Percentiles rank a stretch among this genome's conserved stretches.
phyloP scores from a whole-genome alignment of 2,888 invertebrate species.

The Lacanobia oleracea region DNA sequence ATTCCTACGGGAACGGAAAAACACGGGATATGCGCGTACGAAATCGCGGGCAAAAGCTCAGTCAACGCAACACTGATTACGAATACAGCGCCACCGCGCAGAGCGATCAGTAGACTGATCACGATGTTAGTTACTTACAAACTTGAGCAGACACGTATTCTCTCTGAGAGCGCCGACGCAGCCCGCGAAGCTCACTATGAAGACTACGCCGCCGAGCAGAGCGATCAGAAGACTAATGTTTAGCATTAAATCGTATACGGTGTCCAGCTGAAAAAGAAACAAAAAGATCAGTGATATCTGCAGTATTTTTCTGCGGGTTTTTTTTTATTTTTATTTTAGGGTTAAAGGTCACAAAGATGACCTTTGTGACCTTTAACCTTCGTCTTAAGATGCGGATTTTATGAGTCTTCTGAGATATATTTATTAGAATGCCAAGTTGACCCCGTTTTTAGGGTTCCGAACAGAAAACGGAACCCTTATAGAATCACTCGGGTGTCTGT shows the following conservation, averaged over 20 bases:
- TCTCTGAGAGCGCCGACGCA: slow-evolving; percentile 97
- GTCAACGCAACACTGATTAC: slow-evolving; percentile 97
- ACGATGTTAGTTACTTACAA: slow-evolving; percentile 91
- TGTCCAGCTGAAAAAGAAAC: slow-evolving; percentile 91
- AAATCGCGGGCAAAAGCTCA: no score
- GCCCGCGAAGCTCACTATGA: slow-evolving; percentile 98
- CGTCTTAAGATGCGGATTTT: no score
- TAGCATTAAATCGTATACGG: slow-evolving; percentile 96
- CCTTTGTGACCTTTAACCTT: no score
- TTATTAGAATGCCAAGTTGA: no score
- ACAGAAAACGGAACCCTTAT: no score
- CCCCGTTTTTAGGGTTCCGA: no score
- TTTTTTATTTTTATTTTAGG: not conserved
- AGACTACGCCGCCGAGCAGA: slow-evolving; percentile 97
- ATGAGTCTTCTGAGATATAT: no score
- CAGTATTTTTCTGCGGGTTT: not conserved
- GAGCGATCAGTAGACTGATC: slow-evolving; percentile 91
- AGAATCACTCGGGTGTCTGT: no score
- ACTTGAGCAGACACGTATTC: slow-evolving; percentile 97
- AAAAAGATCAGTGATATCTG: not conserved
- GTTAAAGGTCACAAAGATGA: not conserved
- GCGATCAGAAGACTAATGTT: slow-evolving; percentile 97
- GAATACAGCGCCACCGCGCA: slow-evolving; percentile 96
- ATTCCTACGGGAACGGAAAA: no score
- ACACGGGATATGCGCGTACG: no score